Base-by-base conservation (phyloP, 2,888 invertebrate species). In the Phengaris arion region DNA sequence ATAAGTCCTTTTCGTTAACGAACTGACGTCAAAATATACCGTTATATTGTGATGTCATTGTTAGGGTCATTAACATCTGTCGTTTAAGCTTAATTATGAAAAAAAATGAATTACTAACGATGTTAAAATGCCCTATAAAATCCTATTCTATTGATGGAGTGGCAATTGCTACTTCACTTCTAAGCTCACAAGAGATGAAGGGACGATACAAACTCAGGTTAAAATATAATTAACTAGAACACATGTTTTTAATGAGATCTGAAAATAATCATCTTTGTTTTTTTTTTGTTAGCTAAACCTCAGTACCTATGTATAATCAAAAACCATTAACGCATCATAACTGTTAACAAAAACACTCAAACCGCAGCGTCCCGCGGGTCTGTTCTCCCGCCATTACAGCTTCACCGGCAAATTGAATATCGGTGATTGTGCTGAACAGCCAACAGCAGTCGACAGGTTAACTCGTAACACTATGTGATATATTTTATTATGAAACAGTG, bases 1-100 rank as follows among this genome's bases (percentile, higher is more conserved):
- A 69, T 69, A 69, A 69, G 69, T 69, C 48, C 69, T 69, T 64
- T 5, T 64, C 64, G 12, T 64, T 64, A 64, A 45, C 35, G 64
- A 64, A 12, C 64, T 35, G 64, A 64, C 35, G 35, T 64, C 10
- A 35, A 35, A 35, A 35, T 35, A 35, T 35, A 35, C 35, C 2
- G 35, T 35, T 35, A 35, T 35, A 35, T 64, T 64, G 35, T 64
- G 22, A 12, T 13, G 12, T 45, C 35, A 35, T 35, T 6, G 13
- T 2, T 64, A 12, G 12, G 35, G 35, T 64, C 12, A 12, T 35
- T 64, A 12, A 35, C 12, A 64, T 45, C 12, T 64, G 5, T 59
- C 35, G 35, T 64, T 64, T 35, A 35, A 15, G 57, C 35, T 57
- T n/a, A 15, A 15, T 57, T 15, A 0, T 57, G n/a, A 15, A 57